Percentiles rank a stretch among this genome's conserved stretches.
phyloP scores from a whole-genome alignment of 1,140 invertebrate species.

The Halyomorpha halys region DNA sequence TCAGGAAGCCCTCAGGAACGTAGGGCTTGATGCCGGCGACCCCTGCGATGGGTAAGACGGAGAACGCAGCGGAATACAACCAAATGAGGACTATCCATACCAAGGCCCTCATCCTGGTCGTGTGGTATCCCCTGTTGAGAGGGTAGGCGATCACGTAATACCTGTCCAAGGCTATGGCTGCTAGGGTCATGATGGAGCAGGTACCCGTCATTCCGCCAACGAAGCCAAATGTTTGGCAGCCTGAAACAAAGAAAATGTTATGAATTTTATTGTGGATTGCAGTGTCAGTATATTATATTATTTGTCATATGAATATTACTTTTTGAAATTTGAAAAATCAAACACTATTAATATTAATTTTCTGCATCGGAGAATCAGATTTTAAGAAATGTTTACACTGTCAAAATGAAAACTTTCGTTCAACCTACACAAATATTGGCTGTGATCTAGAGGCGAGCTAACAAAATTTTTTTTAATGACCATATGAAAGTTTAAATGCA shows the following conservation, averaged over 20 bases:
- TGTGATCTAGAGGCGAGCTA: too few relatives aligned
- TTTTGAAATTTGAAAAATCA: too few relatives aligned
- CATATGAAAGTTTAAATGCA: too few relatives aligned
- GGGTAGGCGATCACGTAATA: slow-evolving; percentile 62
- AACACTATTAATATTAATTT: too few relatives aligned
- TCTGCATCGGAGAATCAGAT: too few relatives aligned
- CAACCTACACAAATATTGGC: too few relatives aligned
- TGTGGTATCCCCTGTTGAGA: slow-evolving; percentile 47
- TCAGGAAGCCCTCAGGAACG: slow-evolving; percentile 66
- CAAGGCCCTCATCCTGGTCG: slow-evolving; percentile 48
- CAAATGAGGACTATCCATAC: slow-evolving; percentile 53
- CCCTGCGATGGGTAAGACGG: slow-evolving; percentile 52
- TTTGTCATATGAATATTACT: too few relatives aligned
- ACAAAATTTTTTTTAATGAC: too few relatives aligned
- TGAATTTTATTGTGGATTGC: too few relatives aligned
- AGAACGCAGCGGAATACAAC: slow-evolving; percentile 57
- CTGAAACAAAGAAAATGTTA: slow-evolving; percentile 38
- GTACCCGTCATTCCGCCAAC: slow-evolving; percentile 58
- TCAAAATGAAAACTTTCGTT: too few relatives aligned
- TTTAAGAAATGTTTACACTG: too few relatives aligned
- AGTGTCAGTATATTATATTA: too few relatives aligned
- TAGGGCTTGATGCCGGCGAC: slow-evolving; percentile 58
- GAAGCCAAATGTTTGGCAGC: slow-evolving; percentile 58
- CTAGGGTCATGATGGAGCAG: slow-evolving; percentile 56
- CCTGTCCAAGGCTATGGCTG: slow-evolving; percentile 57